Conservation (phyloP, 2,888 invertebrate genomes). For the Celastrina argiolus region DNA sequence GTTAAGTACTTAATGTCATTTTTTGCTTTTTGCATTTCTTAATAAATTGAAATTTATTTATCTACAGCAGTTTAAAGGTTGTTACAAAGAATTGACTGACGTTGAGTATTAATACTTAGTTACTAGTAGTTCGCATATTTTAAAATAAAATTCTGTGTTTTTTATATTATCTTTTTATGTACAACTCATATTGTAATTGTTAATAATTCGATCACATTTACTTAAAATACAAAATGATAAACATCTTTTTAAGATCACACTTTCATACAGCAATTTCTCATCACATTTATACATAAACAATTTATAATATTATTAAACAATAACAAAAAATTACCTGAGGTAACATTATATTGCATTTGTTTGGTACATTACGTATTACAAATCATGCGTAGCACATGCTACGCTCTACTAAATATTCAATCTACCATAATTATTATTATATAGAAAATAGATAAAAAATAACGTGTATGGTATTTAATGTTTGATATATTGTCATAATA, state of each 20-base stretch:
- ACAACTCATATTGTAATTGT: not conserved
- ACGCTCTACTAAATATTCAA: not conserved
- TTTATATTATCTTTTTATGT: not conserved
- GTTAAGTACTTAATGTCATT: too few species aligned
- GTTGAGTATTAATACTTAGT: too few species aligned
- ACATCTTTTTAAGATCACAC: not conserved
- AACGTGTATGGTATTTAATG: too few species aligned
- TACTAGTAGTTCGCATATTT: not conserved
- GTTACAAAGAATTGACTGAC: not conserved
- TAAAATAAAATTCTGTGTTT: not conserved
- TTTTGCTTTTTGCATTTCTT: too few species aligned
- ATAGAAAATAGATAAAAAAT: too few species aligned
- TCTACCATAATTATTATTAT: too few species aligned
- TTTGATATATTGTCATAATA: not conserved
- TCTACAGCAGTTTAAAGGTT: too few species aligned
- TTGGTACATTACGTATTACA: too few species aligned
- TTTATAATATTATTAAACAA: not conserved
- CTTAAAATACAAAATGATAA: not conserved
- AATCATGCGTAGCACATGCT: not conserved
- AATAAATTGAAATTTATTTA: too few species aligned
- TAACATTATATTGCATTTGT: conserved; percentile 1
- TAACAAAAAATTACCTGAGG: not conserved
- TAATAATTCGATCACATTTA: not conserved
- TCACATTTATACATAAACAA: not conserved
- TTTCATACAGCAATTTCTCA: not conserved